Conservation (phyloP, 2,888 invertebrate species). For the Parthenolecanium corni region DNA sequence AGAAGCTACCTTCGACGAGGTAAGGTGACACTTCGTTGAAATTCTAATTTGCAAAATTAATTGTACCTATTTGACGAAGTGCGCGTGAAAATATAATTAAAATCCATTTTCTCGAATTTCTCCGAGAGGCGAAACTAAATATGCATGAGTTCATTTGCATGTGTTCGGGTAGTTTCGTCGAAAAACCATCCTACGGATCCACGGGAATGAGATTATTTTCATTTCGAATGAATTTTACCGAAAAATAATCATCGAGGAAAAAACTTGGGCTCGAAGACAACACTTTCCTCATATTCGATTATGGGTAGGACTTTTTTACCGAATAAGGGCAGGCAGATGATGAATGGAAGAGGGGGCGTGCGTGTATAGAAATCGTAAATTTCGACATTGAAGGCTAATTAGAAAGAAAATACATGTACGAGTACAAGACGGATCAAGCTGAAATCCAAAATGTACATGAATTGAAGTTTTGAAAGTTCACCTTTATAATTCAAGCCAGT, state of each 20-base stretch:
- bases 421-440: too few species aligned
- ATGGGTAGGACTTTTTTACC: background rate
- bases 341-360: background rate
- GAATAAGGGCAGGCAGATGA: background rate
- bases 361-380: too few species aligned
- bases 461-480: too few species aligned
- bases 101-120: constrained; percentile 16
- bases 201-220: background rate
- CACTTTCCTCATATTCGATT: too few species aligned
- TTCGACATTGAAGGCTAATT: too few species aligned
- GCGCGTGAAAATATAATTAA: constrained; percentile 15
- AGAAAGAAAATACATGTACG: too few species aligned
- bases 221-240: too few species aligned
- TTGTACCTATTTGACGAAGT: constrained; percentile 16
- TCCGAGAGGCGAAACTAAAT: constrained; percentile 10
- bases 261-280: too few species aligned
- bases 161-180: background rate
- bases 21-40: constrained; percentile 17
- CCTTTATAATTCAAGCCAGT: too few species aligned
- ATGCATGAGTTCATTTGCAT: constrained; percentile 25
- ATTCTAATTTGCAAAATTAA: constrained; percentile 14
- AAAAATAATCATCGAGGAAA: too few species aligned
- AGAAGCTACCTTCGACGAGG: too few species aligned
- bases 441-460: too few species aligned
- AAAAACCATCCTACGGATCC: constrained; percentile 2